A percentile compares a stretch with the other conserved stretches of the same genome.
phyloP scores from a whole-genome alignment of 2,888 invertebrate genomes.

The Drosophila buzzatii region DNA sequence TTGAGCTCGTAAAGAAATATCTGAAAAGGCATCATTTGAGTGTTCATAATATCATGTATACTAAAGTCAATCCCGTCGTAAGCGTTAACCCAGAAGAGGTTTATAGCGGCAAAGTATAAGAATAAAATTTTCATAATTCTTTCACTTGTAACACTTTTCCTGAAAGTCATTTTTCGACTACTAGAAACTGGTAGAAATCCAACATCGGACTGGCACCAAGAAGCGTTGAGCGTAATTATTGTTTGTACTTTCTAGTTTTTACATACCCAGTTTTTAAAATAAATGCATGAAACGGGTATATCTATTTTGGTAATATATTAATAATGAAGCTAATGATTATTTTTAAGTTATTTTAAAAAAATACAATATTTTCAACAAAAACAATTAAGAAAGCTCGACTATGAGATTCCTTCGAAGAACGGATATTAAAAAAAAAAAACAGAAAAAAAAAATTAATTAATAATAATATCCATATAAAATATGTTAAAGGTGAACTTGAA shows the following conservation, averaged over 20 bases:
- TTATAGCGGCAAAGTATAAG: background rate
- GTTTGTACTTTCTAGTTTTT: background rate
- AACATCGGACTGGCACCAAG: background rate
- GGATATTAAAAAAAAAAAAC: no score
- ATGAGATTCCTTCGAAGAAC: no score
- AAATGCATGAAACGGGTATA: background rate
- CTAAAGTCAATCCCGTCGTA: conserved; percentile 30
- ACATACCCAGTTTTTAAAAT: background rate
- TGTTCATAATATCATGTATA: conserved; percentile 47
- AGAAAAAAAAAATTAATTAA: no score
- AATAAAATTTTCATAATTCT: background rate
- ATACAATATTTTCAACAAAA: no score
- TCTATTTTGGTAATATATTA: no score
- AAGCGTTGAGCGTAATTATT: background rate
- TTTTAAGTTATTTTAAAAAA: no score
- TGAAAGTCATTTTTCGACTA: conserved; percentile 6
- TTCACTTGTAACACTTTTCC: background rate
- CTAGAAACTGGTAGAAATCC: conserved; percentile 9
- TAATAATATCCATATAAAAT: no score
- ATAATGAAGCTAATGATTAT: no score
- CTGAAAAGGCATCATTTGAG: conserved; percentile 42
- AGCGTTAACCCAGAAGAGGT: background rate
- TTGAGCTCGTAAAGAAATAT: conserved; percentile 29
- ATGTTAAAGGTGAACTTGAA: no score
- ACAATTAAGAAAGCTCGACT: no score